A percentile compares a stretch with the other conserved stretches of the same genome.
These are phyloP conservation scores for Condylura cristata DNA, from an alignment of 2,113 vertebrate genomes.

Conservation along the genomic window DNA sequence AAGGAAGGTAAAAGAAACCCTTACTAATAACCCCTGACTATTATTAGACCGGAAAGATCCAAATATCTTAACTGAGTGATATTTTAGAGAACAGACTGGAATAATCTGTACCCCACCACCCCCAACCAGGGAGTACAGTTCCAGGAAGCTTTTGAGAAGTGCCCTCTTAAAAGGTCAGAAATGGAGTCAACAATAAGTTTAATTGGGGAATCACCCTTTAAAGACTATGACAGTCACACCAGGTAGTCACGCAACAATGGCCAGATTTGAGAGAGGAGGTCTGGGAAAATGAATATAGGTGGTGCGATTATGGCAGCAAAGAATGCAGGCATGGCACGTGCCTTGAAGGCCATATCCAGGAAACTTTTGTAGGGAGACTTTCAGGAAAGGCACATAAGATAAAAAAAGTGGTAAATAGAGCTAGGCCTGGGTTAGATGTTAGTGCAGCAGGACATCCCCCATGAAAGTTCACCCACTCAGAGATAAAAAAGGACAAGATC, in stretches of 20 bases:
- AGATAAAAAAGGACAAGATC: neutral
- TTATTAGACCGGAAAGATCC: conserved; percentile 8
- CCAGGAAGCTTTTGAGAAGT: conserved; percentile 65
- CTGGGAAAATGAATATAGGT: neutral
- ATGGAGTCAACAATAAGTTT: conserved; percentile 24
- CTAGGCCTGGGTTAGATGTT: neutral
- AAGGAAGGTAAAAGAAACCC: conserved; percentile 13
- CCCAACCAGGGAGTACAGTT: conserved; percentile 39
- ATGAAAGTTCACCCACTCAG: neutral
- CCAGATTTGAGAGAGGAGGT: neutral
- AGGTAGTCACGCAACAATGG: neutral
- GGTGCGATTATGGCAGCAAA: neutral
- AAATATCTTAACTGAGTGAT: conserved; percentile 42
- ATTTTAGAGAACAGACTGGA: conserved; percentile 66
- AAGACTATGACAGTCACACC: neutral
- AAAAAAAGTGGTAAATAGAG: neutral
- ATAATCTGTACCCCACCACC: neutral
- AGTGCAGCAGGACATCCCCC: neutral
- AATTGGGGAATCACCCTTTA: conserved; percentile 51
- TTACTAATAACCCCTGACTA: neutral
- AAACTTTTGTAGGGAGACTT: neutral
- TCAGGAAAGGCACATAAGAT: neutral
- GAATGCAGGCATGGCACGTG: neutral
- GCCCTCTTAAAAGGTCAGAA: conserved; percentile 66
- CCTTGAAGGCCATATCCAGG: neutral